Evolutionary conservation across 2,888 invertebrate species (phyloP).

Genomic region (Myathropa florea): DNA sequence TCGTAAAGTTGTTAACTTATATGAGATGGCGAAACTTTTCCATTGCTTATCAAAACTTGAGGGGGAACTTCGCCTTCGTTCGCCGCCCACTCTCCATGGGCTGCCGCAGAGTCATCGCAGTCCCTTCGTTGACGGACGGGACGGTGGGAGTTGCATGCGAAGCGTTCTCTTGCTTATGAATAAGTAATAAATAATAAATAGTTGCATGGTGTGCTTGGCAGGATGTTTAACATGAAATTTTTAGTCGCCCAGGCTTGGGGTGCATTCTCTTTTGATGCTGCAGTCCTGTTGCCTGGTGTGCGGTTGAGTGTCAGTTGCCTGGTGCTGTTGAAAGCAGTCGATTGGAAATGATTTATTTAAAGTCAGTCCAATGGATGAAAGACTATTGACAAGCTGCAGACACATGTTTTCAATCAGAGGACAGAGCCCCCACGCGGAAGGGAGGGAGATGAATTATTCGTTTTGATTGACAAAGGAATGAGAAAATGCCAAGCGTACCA

Average conservation of each 20-base stretch:
- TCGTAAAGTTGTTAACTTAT: constrained; percentile 70
- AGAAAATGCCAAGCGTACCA: not conserved
- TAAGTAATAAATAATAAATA: constrained; percentile 62
- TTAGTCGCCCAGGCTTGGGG: not conserved
- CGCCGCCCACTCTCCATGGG: not conserved
- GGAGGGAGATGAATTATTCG: too few species aligned
- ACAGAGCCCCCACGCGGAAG: not conserved
- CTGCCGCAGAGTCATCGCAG: not conserved
- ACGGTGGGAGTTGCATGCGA: not conserved
- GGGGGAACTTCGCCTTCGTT: constrained; percentile 42
- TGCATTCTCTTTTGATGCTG: not conserved
- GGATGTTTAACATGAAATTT: constrained; percentile 48
- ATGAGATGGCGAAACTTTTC: constrained; percentile 67
- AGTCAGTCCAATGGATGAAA: constrained; percentile 7
- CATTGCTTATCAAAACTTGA: constrained; percentile 69
- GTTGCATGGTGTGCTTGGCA: constrained; percentile 50
- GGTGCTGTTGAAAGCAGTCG: constrained; percentile 1
- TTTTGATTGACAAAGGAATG: not conserved
- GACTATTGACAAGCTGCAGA: constrained; percentile 30
- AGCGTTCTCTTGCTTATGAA: constrained; percentile 54
- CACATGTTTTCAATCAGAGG: constrained; percentile 19
- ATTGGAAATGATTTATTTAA: constrained; percentile 53
- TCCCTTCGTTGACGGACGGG: not conserved
- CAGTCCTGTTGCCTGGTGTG: not conserved
- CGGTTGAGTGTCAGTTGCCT: not conserved